A percentile compares a stretch with the other conserved stretches of the same genome.
phyloP scores from a whole-genome alignment of 23 tunicate genomes.

The Oikopleura albicans region DNA sequence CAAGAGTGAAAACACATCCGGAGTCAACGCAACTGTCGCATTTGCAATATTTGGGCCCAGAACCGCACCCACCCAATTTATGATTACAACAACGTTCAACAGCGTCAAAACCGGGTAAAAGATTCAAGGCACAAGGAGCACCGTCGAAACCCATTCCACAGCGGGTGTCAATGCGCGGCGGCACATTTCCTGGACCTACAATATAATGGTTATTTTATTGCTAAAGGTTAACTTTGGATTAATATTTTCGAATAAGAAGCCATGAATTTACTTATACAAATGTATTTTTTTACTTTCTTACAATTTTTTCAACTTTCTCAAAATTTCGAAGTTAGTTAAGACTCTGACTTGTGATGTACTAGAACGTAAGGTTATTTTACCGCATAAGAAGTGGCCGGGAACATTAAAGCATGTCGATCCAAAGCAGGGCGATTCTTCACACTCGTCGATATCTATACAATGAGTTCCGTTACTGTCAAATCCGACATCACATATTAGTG shows the following conservation, averaged over 20 bases:
- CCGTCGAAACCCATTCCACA: background rate
- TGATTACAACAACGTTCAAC: background rate
- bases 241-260: too few relatives aligned
- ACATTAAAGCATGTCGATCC: background rate
- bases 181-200: too few relatives aligned
- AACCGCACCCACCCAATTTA: background rate
- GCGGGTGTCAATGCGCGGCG: background rate
- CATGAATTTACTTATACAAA: too few relatives aligned
- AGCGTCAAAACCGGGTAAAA: too few relatives aligned
- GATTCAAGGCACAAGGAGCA: background rate
- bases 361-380: too few relatives aligned
- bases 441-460: background rate
- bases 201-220: too few relatives aligned
- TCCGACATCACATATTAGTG: background rate
- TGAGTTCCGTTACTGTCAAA: background rate
- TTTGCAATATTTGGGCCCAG: background rate
- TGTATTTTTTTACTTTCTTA: too few relatives aligned
- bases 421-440: background rate
- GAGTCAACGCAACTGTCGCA: background rate
- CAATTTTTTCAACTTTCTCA: too few relatives aligned
- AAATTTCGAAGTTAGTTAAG: too few relatives aligned
- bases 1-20: background rate
- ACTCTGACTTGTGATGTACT: too few relatives aligned
- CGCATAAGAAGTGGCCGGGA: background rate
- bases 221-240: too few relatives aligned